A percentile compares a stretch with the other conserved stretches of the same genome.
These are phyloP conservation scores for Tridacna crocea DNA, from an alignment of 2,888 invertebrate species.

Conservation along the genomic window DNA sequence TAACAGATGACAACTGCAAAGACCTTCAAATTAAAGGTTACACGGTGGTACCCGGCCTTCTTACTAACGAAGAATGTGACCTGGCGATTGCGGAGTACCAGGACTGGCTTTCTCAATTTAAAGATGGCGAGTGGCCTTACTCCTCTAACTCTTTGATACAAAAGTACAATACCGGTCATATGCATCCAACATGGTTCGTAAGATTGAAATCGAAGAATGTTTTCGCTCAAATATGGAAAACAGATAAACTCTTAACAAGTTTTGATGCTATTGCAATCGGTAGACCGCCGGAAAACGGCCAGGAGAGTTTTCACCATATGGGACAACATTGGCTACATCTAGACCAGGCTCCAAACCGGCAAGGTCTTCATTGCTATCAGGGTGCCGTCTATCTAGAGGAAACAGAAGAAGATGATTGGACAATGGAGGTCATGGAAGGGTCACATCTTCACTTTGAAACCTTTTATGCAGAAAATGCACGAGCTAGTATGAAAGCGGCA, in stretches of 20 bases:
- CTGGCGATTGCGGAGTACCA: conserved; percentile 21
- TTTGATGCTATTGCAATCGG: conserved; percentile 79
- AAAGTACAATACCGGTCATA: conserved; percentile 73
- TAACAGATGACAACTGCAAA: conserved; percentile 22
- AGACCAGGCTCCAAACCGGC: conserved; percentile 57
- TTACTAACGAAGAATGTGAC: conserved; percentile 36
- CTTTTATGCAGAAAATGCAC: conserved; percentile 56
- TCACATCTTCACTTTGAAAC: conserved; percentile 66
- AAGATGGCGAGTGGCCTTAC: conserved; percentile 40
- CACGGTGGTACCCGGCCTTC: conserved; percentile 25
- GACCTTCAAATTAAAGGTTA: conserved; percentile 34
- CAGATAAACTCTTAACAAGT: conserved; percentile 76
- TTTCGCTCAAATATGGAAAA: conserved; percentile 77
- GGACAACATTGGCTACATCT: conserved; percentile 74
- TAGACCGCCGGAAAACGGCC: conserved; percentile 76
- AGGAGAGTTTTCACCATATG: conserved; percentile 60
- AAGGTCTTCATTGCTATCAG: conserved; percentile 79
- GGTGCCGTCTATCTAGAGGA: conserved; percentile 74
- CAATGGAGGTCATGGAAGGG: conserved; percentile 68
- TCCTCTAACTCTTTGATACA: conserved; percentile 69
- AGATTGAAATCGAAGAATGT: conserved; percentile 73
- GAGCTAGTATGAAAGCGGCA: conserved; percentile 48
- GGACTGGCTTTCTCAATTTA: conserved; percentile 39
- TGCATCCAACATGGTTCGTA: conserved; percentile 74
- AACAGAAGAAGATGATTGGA: conserved; percentile 70